A percentile compares a stretch with the other conserved stretches of the same genome.
Conservation (phyloP, 2,113 vertebrate species). For the Labrus mixtus region DNA sequence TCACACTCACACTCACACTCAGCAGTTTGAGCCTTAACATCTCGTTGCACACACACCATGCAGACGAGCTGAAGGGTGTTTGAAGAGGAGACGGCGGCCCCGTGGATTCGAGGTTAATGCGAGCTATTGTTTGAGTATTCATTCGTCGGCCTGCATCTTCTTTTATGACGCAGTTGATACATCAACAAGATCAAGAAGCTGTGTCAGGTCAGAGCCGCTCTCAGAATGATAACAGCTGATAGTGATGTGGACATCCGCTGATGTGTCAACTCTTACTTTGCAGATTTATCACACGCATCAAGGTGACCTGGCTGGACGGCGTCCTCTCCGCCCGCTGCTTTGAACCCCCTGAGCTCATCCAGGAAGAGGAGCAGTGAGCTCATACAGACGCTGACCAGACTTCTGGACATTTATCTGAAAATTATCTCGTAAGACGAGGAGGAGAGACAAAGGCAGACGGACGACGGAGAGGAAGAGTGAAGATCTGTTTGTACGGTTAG, state of each 20-base stretch:
- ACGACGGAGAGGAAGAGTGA: neutral
- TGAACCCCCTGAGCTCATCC: neutral
- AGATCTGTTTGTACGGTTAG: neutral
- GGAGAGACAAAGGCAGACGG: neutral
- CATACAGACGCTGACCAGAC: neutral
- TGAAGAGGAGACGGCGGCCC: neutral
- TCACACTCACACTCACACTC: neutral
- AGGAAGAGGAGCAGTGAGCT: neutral
- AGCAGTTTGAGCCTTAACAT: neutral
- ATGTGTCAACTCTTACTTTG: conserved; percentile 67
- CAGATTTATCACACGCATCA: conserved; percentile 3
- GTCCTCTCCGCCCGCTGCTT: neutral
- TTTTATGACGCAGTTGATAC: neutral
- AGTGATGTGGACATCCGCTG: conserved; percentile 64
- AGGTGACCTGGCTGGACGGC: conserved; percentile 17
- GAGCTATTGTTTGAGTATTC: neutral
- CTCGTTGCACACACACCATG: neutral
- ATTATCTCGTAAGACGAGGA: neutral
- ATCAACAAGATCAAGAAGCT: conserved; percentile 37
- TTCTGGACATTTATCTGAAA: neutral
- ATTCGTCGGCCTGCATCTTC: neutral
- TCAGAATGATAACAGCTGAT: conserved; percentile 44
- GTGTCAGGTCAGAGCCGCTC: conserved; percentile 36
- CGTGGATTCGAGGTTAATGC: neutral
- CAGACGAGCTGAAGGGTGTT: conserved; percentile 3